A percentile compares a stretch with the other conserved stretches of the same genome.
Conservation (phyloP, 2,113 vertebrate genomes). For the Urocolius indicus region DNA sequence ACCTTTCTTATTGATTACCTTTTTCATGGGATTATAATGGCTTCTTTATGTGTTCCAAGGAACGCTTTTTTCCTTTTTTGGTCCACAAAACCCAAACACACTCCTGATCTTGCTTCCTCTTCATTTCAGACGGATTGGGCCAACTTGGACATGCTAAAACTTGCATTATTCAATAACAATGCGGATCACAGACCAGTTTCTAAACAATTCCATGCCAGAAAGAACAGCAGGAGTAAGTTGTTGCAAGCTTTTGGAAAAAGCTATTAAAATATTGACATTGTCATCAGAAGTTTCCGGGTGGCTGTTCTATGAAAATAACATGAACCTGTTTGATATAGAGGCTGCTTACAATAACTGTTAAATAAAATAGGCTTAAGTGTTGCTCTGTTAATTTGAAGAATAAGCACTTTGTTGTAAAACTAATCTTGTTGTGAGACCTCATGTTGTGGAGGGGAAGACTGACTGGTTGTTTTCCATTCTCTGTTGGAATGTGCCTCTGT, state of each 20-base stretch:
- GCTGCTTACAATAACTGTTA: constrained; percentile 14
- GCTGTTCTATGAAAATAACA: constrained; percentile 4
- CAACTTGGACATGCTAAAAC: background rate
- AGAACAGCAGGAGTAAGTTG: background rate
- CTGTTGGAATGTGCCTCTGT: constrained; percentile 65
- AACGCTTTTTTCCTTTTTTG: background rate
- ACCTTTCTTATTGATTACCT: background rate
- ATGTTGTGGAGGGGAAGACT: constrained; percentile 7
- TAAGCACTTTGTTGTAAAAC: constrained; percentile 41
- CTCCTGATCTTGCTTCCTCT: background rate
- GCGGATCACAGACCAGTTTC: background rate
- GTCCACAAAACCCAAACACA: background rate
- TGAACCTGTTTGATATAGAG: constrained; percentile 2
- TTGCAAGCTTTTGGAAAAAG: constrained; percentile 31
- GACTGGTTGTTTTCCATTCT: constrained; percentile 29
- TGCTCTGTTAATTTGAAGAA: constrained; percentile 29
- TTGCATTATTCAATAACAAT: background rate
- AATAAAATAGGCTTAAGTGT: background rate
- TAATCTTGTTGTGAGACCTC: constrained; percentile 33
- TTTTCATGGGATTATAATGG: background rate
- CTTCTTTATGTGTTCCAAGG: background rate
- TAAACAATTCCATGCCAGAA: constrained; percentile 4
- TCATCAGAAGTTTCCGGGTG: constrained; percentile 38
- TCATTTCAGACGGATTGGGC: background rate
- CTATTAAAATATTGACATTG: constrained; percentile 43